Evolutionary conservation across 2,888 invertebrate species (phyloP).

Genomic region (Choreutis nemorana): DNA sequence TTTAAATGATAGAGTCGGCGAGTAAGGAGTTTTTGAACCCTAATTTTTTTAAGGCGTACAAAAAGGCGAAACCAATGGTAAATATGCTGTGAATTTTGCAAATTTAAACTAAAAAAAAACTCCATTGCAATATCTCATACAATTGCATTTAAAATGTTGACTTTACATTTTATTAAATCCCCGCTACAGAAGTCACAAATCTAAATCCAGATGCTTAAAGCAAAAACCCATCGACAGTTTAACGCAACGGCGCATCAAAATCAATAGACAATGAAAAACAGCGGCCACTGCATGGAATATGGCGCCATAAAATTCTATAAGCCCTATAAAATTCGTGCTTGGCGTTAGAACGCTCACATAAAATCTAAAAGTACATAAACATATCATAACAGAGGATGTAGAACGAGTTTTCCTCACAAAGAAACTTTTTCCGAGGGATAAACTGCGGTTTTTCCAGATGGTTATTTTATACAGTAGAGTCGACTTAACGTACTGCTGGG

Average conservation of each 20-base stretch:
- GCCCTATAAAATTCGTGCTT: conserved; percentile 64
- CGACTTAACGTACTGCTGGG: conserved; percentile 47
- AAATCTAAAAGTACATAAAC: conserved; percentile 66
- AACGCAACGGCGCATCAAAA: conserved; percentile 33
- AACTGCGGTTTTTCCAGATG: conserved; percentile 55
- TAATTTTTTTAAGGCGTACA: too few relatives aligned
- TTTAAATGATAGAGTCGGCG: too few relatives aligned
- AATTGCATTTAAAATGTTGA: too few relatives aligned
- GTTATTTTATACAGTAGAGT: conserved; percentile 62
- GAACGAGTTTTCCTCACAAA: conserved; percentile 58
- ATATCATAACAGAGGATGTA: conserved; percentile 63
- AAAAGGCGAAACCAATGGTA: too few relatives aligned
- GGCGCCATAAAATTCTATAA: conserved; percentile 63
- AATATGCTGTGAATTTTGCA: too few relatives aligned
- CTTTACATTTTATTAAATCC: too few relatives aligned
- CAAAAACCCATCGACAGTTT: conserved; percentile 29
- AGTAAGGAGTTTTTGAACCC: too few relatives aligned
- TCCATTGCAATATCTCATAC: too few relatives aligned
- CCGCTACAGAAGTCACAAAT: too few relatives aligned
- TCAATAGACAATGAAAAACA: conserved; percentile 62
- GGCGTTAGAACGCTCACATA: conserved; percentile 63
- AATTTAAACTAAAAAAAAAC: too few relatives aligned
- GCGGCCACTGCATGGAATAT: conserved; percentile 54
- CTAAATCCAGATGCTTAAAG: too few relatives aligned
- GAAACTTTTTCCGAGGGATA: conserved; percentile 58